phyloP scores from a whole-genome alignment of 2,888 invertebrate species.

The Nebria brevicollis region DNA sequence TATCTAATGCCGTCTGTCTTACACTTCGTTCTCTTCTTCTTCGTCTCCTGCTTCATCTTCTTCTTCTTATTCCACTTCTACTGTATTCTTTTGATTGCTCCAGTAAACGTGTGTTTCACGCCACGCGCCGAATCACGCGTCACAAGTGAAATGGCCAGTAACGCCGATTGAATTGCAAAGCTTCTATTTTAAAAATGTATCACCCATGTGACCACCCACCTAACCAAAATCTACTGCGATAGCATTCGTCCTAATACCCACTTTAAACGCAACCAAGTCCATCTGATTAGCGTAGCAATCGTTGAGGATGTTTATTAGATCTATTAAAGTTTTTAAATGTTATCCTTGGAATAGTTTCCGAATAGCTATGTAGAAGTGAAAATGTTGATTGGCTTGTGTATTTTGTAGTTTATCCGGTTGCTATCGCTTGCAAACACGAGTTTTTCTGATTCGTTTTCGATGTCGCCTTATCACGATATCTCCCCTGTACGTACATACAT shows the following conservation, averaged over 20 bases:
- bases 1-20: constrained; percentile 37
- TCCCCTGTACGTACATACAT: no score
- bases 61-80: background rate
- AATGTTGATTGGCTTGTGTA: no score
- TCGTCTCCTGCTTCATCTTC: constrained; percentile 4
- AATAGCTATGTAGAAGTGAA: no score
- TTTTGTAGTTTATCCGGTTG: no score
- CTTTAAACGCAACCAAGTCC: no score
- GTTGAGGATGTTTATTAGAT: no score
- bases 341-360: no score
- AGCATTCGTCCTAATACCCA: background rate
- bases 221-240: background rate
- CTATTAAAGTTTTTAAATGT: no score
- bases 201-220: background rate
- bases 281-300: no score
- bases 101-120: background rate
- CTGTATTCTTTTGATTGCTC: background rate
- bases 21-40: constrained; percentile 3
- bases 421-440: no score
- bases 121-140: background rate
- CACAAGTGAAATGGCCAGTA: background rate
- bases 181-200: background rate
- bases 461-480: no score
- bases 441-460: no score
- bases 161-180: background rate